Conservation (phyloP, 2,797 vertebrate genomes). For the Acanthurus tractus region DNA sequence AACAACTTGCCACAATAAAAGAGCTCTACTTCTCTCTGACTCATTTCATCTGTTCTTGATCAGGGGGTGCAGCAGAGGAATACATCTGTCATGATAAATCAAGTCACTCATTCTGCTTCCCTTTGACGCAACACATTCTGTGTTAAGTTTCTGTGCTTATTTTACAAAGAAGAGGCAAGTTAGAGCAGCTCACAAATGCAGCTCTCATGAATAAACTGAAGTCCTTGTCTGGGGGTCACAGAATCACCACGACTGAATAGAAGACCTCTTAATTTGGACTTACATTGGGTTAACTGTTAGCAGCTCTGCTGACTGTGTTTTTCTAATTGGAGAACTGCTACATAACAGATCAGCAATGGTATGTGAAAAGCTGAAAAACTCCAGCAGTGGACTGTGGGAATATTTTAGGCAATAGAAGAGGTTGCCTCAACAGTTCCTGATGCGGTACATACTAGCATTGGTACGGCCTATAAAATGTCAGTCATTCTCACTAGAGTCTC, state of each 20-base stretch:
- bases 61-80: not conserved
- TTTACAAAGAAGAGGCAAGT: not conserved
- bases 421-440: not conserved
- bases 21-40: not conserved
- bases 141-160: not conserved
- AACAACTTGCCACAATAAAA: not conserved
- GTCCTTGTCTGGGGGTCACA: not conserved
- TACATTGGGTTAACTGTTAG: not conserved
- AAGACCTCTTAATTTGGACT: not conserved
- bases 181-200: not conserved
- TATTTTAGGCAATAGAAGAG: not conserved
- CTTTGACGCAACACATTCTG: not conserved
- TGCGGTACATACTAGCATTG: not conserved
- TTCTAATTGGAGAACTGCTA: not conserved
- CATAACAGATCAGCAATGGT: too few species aligned
- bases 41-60: not conserved
- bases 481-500: not conserved
- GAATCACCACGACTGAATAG: not conserved
- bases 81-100: not conserved
- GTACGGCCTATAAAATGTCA: not conserved
- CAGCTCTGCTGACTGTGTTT: not conserved
- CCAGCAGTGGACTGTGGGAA: too few species aligned
- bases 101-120: not conserved
- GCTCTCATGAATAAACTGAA: conserved; percentile 13
- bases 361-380: too few species aligned